Evolutionary conservation across 92 coral and sea anemone genomes (phyloP).

Genomic region (Umimayanthus kanabou): DNA sequence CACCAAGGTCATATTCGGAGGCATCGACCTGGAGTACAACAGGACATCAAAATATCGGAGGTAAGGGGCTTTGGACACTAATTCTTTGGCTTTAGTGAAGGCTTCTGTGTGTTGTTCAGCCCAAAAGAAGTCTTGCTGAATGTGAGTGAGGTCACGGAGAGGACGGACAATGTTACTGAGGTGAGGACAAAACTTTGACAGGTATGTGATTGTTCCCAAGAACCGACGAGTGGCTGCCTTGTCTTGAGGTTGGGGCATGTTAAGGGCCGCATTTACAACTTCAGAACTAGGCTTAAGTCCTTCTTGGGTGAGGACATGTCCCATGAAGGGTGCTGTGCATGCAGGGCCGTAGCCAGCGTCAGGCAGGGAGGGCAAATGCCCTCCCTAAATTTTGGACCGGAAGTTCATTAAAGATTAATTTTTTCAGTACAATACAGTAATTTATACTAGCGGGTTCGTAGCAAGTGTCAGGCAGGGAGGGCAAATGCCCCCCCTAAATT

Average conservation of each 20-base stretch:
- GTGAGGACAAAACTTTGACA: slow-evolving; percentile 55
- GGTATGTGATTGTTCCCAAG: slow-evolving; percentile 43
- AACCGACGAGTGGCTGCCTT: slow-evolving; percentile 56
- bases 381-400: too few species aligned
- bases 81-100: slow-evolving; percentile 56
- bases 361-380: too few species aligned
- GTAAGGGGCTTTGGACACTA: slow-evolving; percentile 58
- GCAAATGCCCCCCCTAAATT: too few species aligned
- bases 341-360: too few species aligned
- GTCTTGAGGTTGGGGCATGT: slow-evolving; percentile 65
- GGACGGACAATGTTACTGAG: slow-evolving; percentile 62
- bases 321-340: slow-evolving; percentile 55
- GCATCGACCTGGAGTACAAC: slow-evolving; percentile 63
- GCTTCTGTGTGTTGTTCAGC: slow-evolving; percentile 60
- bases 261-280: slow-evolving; percentile 32
- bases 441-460: too few species aligned
- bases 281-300: slow-evolving; percentile 49
- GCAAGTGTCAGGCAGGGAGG: too few species aligned
- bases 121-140: slow-evolving; percentile 53
- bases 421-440: too few species aligned
- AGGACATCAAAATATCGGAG: slow-evolving; percentile 61
- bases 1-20: slow-evolving; percentile 60
- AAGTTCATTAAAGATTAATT: too few species aligned
- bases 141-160: slow-evolving; percentile 56
- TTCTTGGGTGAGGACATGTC: slow-evolving; percentile 51